Conservation (phyloP, 2,888 invertebrate species). For the Amiota minor region DNA sequence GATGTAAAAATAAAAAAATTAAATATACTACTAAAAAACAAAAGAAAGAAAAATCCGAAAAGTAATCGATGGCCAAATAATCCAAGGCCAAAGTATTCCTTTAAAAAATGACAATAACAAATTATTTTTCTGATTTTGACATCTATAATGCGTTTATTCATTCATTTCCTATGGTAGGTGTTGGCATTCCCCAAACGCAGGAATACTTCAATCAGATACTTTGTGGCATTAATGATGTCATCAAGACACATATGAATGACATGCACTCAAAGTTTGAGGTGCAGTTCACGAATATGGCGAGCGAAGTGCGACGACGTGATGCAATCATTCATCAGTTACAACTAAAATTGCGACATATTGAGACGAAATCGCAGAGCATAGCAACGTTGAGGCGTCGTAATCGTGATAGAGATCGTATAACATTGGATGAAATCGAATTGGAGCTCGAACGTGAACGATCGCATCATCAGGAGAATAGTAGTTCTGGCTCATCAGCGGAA, state of each 20-base stretch:
- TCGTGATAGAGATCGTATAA: constrained; percentile 49
- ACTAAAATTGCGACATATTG: constrained; percentile 81
- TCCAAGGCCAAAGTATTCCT: too few species aligned
- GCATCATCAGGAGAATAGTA: constrained; percentile 57
- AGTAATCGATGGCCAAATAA: too few species aligned
- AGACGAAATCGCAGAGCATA: constrained; percentile 45
- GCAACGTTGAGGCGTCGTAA: constrained; percentile 42
- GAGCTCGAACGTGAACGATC: constrained; percentile 26
- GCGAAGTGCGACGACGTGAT: constrained; percentile 86
- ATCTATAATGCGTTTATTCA: background rate
- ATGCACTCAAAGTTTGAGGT: constrained; percentile 82
- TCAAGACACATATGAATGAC: constrained; percentile 83
- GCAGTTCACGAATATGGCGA: constrained; percentile 83
- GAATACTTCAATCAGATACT: constrained; percentile 88
- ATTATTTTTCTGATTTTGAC: background rate
- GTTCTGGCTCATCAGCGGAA: constrained; percentile 72
- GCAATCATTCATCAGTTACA: constrained; percentile 86
- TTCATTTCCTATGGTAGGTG: constrained; percentile 39
- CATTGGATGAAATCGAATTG: constrained; percentile 53
- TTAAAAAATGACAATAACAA: too few species aligned
- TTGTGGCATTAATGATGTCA: constrained; percentile 85
- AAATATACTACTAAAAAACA: too few species aligned
- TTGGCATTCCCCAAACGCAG: constrained; percentile 82
- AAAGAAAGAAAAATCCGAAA: too few species aligned
- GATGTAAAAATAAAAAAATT: too few species aligned